Conservation (phyloP, 1,140 invertebrate genomes). For the Sitobion miscanthi region DNA sequence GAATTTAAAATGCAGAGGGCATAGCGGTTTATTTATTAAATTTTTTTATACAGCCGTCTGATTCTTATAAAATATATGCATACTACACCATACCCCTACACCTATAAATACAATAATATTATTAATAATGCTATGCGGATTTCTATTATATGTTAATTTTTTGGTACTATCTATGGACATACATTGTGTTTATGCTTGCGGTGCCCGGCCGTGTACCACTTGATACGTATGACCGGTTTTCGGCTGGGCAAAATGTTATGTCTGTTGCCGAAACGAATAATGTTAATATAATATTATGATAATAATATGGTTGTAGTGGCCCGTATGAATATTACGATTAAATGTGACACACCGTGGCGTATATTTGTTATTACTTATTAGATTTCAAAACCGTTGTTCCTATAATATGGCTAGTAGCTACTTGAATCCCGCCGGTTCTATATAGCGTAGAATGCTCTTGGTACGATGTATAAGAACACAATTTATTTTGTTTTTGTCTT, state of each 20-base stretch:
- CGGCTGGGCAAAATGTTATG: not conserved
- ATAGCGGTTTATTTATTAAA: slow-evolving; percentile 6
- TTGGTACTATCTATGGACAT: slow-evolving; percentile 26
- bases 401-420: not conserved
- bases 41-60: slow-evolving; percentile 27
- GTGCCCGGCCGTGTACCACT: not conserved
- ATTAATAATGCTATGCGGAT: slow-evolving; percentile 35
- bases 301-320: not conserved
- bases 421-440: not conserved
- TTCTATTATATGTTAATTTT: slow-evolving; percentile 54
- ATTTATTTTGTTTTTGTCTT: not conserved
- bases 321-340: slow-evolving; percentile 3
- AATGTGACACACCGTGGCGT: not conserved
- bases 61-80: not conserved
- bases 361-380: not conserved
- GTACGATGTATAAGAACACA: not conserved
- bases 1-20: slow-evolving; percentile 26
- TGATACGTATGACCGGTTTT: slow-evolving; percentile 43
- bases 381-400: not conserved
- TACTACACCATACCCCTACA: not conserved
- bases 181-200: not conserved
- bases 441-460: not conserved
- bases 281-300: not conserved
- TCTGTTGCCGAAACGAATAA: slow-evolving; percentile 25
- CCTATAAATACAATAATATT: slow-evolving; percentile 17